Evolutionary conservation across 2,797 vertebrate genomes (phyloP), one percentile per base, ranked within the genome.

Genomic region (Microchirus variegatus): DNA sequence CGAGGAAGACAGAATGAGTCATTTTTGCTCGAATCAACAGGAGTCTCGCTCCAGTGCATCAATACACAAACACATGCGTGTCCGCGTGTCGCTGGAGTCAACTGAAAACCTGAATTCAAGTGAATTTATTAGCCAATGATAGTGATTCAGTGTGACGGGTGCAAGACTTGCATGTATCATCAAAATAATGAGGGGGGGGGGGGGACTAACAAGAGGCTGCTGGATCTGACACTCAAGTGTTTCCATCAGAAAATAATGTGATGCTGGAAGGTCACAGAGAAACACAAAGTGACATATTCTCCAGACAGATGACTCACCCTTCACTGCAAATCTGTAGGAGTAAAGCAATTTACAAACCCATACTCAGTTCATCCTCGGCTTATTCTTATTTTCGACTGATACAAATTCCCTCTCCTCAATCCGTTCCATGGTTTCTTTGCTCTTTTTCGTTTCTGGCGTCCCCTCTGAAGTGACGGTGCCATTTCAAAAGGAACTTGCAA

Each of bases 251-350:
- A 81, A 82, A 73, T 79, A 80, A 76, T 50, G 52, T 67, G 71
- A 45, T 69, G 70, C 46, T 6, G 46, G 83, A 87, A 86, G 88
- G 82, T 89, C 80, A 81, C 62, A 1, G 10, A 38, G 67, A 83
- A 82, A 83, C 73, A 68, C 66, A 77, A 48, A 73, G 76, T 75
- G 84, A 83, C 76, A 79, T 84, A 73, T 81, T 81, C 70, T 85
- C 60, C 66, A 78, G 85, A 87, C 75, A 66, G 78, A 86, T 87
- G 83, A 86, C 59, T 87, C 82, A 85, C 68, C 74, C 14, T 8
- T 70, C 78, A 75, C 63, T 60, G 11, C 10, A 43, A 80, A 53
- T 59, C 63, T 67, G 71, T 63, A 51, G 78, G 70, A 81, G 81
- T 65, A 31, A 59, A 68, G 67, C 57, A 46, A 41, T 44, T 49